Evolutionary conservation across 2,113 vertebrate species (phyloP).

Genomic region (Blennius ocellaris): DNA sequence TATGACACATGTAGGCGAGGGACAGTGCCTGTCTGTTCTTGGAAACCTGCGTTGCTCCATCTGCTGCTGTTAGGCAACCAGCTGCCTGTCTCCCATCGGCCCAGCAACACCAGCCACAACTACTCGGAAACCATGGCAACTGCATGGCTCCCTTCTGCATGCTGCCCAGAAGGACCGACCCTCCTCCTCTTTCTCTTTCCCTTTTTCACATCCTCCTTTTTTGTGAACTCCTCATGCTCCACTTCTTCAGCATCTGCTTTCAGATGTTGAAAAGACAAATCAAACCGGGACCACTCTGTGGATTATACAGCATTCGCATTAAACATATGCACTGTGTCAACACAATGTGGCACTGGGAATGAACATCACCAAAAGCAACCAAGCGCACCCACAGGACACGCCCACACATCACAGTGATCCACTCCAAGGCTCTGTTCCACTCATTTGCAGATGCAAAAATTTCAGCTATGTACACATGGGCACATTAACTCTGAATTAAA

Average conservation of each 20-base stretch:
- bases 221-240: conserved; percentile 1
- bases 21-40: conserved; percentile 65
- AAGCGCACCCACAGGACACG: conserved; percentile 29
- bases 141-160: conserved; percentile 34
- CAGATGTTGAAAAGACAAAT: conserved; percentile 2
- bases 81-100: conserved; percentile 72
- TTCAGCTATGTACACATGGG: conserved; percentile 1
- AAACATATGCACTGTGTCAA: conserved; percentile 16
- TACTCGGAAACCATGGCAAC: conserved; percentile 76
- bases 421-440: background rate
- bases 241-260: conserved; percentile 10
- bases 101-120: conserved; percentile 71
- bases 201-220: conserved; percentile 10
- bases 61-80: conserved; percentile 78
- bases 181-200: background rate
- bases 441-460: conserved; percentile 10
- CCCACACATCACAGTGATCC: conserved; percentile 28
- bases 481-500: conserved; percentile 10
- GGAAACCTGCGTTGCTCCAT: conserved; percentile 75
- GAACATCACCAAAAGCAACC: conserved; percentile 15
- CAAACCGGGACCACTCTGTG: conserved; percentile 2
- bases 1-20: conserved; percentile 70
- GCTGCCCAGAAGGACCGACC: conserved; percentile 50
- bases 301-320: conserved; percentile 10
- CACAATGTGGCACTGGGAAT: conserved; percentile 29